phyloP scores from a whole-genome alignment of 2,888 invertebrate genomes.

The Mongoloraphidia duomilia region DNA sequence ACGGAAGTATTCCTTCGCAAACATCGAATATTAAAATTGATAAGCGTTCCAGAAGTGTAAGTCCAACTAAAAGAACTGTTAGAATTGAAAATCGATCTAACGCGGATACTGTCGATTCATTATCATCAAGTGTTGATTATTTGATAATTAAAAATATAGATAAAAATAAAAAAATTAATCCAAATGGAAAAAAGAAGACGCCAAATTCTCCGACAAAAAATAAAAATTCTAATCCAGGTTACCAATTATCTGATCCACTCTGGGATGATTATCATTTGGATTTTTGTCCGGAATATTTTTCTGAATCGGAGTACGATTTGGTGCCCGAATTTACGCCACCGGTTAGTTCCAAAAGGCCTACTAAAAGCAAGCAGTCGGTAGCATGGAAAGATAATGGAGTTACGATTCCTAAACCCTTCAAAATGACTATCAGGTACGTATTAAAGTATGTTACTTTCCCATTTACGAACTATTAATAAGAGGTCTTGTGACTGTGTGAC shows the following conservation, averaged over 20 bases:
- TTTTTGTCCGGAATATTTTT: constrained; percentile 22
- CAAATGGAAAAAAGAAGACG: background rate
- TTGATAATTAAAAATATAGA: background rate
- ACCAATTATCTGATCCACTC: constrained; percentile 9
- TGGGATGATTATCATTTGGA: constrained; percentile 18
- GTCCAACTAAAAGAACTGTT: constrained; percentile 28
- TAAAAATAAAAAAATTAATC: background rate
- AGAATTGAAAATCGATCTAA: constrained; percentile 26
- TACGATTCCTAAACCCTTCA: constrained; percentile 53
- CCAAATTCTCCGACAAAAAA: constrained; percentile 19
- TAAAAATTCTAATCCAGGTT: constrained; percentile 17
- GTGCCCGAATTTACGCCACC: constrained; percentile 26
- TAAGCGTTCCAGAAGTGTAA: constrained; percentile 12
- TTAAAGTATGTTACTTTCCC: too few species aligned
- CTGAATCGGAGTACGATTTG: constrained; percentile 19
- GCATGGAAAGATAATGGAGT: constrained; percentile 26
- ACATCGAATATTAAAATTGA: constrained; percentile 5
- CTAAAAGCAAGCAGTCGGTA: constrained; percentile 27
- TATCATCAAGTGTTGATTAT: constrained; percentile 1
- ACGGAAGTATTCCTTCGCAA: background rate
- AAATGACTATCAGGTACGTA: constrained; percentile 50
- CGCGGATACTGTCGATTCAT: background rate
- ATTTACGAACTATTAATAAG: too few species aligned
- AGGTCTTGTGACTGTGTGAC: too few species aligned
- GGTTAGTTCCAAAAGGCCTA: constrained; percentile 32